Base-by-base conservation (phyloP, 1,140 invertebrate species). In the Drosophila mauritiana region DNA sequence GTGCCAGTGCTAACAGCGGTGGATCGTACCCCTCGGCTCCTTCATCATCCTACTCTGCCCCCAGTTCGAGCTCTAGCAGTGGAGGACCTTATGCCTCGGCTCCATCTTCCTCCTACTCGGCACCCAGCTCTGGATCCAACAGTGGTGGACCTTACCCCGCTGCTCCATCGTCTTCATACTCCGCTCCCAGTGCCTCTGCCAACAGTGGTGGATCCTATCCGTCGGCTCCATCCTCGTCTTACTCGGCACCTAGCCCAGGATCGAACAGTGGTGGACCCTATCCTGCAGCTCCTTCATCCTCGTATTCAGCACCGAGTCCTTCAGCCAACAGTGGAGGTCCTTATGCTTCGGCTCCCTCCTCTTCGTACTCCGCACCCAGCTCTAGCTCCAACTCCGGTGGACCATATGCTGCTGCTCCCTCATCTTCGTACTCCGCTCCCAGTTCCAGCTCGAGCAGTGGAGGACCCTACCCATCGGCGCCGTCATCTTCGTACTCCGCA, bases 361-460 rank as follows among this genome's bases (percentile, higher is more conserved):
- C 68, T n/a, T 77, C 73, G 2, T 69, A 76, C 36, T 67, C 73
- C 1, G 42, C 64, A 3, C 67, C 68, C 6, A 53, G 77, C 12
- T 51, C 55, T 12, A 53, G 74, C 7, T 78, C 75, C 6, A 90
- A 93, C 90, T 82, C 82, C n/a, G 93, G 93, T 42, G 78, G 74
- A 4, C 78, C 92, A 0, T 73, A 73, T 17, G 75, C 92, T 0
- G 73, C 46, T 57, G 84, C 83, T 82, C 92, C 70, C 43, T 92
- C 91, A 0, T 91, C 84, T 6, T 83, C 90, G 0, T 92, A 83
- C 40, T 85, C 75, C 8, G 77, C 84, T 13, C 84, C 72, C 0
- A 56, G 51, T 2, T 22, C 39, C 0, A 25, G 48, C 1, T 52
- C 74, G 2, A 78, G 48, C 37, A 69, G 42, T 10, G 79, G 73